phyloP scores from a whole-genome alignment of 1,140 invertebrate species.

The Drosophila ercepeae region DNA sequence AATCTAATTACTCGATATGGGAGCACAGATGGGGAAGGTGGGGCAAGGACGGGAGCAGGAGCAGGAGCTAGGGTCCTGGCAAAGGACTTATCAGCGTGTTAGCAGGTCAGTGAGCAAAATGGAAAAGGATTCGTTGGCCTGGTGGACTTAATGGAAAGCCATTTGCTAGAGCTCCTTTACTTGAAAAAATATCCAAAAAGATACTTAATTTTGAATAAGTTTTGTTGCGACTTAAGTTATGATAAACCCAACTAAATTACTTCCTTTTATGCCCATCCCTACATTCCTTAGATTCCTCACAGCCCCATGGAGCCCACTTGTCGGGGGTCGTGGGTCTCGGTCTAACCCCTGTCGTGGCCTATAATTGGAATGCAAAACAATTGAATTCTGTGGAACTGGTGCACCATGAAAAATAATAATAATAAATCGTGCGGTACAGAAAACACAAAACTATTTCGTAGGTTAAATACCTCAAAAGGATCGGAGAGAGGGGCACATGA shows the following conservation, averaged over 20 bases:
- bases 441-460: conserved; percentile 37
- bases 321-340: conserved; percentile 2
- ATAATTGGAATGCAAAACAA: conserved; percentile 45
- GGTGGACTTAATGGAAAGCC: neutral
- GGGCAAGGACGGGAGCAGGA: neutral
- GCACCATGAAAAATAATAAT: conserved; percentile 39
- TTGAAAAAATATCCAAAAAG: neutral
- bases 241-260: too few species aligned
- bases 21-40: neutral
- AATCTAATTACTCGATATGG: conserved; percentile 68
- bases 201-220: too few species aligned
- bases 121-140: conserved; percentile 12
- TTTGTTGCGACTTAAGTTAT: too few species aligned
- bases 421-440: conserved; percentile 44
- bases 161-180: neutral
- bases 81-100: conserved; percentile 47
- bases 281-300: conserved; percentile 1
- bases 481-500: neutral
- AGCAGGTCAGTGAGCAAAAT: conserved; percentile 55
- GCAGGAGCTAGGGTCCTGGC: neutral
- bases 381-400: conserved; percentile 18
- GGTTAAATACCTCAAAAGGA: conserved; percentile 50
- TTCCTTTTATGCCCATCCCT: too few species aligned
- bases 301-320: conserved; percentile 15
- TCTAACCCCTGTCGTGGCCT: neutral